phyloP scores from a whole-genome alignment of 2,113 vertebrate species.

The Sorex araneus region DNA sequence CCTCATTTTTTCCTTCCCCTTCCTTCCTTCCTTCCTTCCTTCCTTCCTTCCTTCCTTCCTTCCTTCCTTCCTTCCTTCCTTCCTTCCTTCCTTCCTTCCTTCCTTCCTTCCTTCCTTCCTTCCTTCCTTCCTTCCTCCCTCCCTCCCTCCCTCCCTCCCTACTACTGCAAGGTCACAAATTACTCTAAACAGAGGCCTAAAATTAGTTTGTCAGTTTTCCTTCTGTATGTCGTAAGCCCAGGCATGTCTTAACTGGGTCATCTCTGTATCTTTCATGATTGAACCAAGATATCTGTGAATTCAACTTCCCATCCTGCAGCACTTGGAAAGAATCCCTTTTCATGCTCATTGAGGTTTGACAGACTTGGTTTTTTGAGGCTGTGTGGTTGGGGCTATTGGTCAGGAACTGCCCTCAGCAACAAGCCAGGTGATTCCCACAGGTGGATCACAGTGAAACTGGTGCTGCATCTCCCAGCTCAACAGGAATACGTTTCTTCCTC shows the following conservation, averaged over 20 bases:
- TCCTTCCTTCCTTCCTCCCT: too few relatives aligned
- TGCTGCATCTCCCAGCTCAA: neutral
- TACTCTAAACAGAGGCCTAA: neutral
- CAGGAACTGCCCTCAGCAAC: neutral
- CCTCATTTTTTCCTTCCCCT: neutral
- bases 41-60: neutral
- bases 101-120: too few relatives aligned
- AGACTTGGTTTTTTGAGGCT: neutral
- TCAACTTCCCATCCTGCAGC: neutral
- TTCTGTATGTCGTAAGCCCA: neutral
- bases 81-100: too few relatives aligned
- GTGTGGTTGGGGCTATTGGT: neutral
- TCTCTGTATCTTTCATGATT: neutral
- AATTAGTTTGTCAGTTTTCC: neutral
- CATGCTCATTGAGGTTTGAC: neutral
- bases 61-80: too few relatives aligned
- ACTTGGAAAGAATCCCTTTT: neutral
- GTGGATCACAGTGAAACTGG: neutral
- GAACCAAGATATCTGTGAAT: neutral
- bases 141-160: too few relatives aligned
- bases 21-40: constrained; percentile 38
- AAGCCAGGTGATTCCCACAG: neutral
- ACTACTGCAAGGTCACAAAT: too few relatives aligned
- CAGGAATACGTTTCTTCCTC: neutral
- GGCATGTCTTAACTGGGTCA: neutral